Evolutionary conservation across 2,113 vertebrate species (phyloP).

Genomic region (Plectropomus leopardus): DNA sequence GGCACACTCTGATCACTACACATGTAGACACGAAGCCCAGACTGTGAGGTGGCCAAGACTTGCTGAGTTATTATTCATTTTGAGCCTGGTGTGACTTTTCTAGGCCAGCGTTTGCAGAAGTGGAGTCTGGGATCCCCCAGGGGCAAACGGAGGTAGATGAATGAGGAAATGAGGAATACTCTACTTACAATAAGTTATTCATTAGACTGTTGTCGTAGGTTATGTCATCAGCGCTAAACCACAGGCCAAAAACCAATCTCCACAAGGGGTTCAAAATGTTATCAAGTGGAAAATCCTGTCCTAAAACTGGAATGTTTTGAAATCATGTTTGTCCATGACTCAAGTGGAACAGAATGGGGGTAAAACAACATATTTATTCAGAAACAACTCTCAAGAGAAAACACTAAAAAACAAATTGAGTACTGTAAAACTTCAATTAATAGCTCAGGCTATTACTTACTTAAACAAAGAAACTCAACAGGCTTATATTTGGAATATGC

Average conservation of each 20-base stretch:
- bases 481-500: too few species aligned
- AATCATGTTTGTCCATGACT: neutral
- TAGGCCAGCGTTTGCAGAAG: slow-evolving; percentile 57
- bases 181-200: neutral
- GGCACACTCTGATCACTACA: slow-evolving; percentile 17
- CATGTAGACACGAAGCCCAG: neutral
- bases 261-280: neutral
- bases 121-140: slow-evolving; percentile 24
- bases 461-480: too few species aligned
- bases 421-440: too few species aligned
- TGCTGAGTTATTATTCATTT: slow-evolving; percentile 46
- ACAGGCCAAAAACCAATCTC: neutral
- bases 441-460: too few species aligned
- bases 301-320: neutral
- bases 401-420: too few species aligned
- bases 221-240: neutral
- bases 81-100: slow-evolving; percentile 56
- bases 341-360: neutral
- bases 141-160: neutral
- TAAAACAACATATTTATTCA: neutral
- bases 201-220: neutral
- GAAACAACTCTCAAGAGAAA: neutral
- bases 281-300: neutral
- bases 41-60: slow-evolving; percentile 24
- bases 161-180: slow-evolving; percentile 29